Conservation (phyloP, 1,140 invertebrate genomes). For the Macrotrachela quadricornifera region DNA sequence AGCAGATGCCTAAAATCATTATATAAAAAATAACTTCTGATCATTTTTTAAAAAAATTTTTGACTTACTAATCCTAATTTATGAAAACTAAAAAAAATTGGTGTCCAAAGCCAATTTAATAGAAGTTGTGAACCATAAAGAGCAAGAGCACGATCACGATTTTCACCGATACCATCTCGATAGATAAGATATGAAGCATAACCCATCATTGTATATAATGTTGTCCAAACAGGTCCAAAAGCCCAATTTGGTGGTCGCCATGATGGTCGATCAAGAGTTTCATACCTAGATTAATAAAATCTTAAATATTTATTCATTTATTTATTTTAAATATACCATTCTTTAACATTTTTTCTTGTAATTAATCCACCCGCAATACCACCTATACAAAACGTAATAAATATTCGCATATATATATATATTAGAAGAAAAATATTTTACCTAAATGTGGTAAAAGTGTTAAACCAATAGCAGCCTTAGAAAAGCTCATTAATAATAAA, state of each 20-base stretch:
- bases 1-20: conserved; percentile 41
- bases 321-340: conserved; percentile 35
- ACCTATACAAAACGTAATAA: background rate
- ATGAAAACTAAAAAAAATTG: conserved; percentile 55
- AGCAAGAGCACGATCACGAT: conserved; percentile 32
- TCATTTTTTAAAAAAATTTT: background rate
- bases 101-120: conserved; percentile 64
- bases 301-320: background rate
- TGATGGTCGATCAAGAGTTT: conserved; percentile 47
- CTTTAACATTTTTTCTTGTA: conserved; percentile 36
- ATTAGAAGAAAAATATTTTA: no score
- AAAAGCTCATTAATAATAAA: no score
- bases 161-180: background rate
- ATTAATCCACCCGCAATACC: conserved; percentile 15
- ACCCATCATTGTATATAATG: conserved; percentile 55
- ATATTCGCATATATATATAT: no score
- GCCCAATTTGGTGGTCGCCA: conserved; percentile 58
- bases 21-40: conserved; percentile 2
- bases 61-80: conserved; percentile 46
- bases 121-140: conserved; percentile 51
- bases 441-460: conserved; percentile 5
- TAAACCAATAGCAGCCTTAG: background rate
- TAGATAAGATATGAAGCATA: conserved; percentile 61
- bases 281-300: conserved; percentile 9
- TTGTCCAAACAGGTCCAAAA: conserved; percentile 58